A percentile compares a stretch with the other conserved stretches of the same genome.
phyloP scores from a whole-genome alignment of 2,113 vertebrate genomes.

The Saimiri boliviensis region DNA sequence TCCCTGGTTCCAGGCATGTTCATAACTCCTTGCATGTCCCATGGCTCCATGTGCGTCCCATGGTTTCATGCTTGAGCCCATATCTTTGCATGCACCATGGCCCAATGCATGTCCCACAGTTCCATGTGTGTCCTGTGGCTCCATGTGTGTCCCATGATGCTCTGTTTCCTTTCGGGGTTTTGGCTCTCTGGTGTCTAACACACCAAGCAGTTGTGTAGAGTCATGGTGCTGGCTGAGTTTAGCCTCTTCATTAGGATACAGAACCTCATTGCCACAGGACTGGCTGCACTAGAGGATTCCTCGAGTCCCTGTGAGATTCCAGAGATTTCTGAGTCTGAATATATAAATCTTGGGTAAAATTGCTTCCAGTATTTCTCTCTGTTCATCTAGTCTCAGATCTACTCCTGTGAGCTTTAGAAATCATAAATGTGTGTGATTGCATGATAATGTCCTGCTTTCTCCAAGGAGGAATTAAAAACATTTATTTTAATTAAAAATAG shows the following conservation, averaged over 20 bases:
- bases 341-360: background rate
- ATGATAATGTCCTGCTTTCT: background rate
- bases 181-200: background rate
- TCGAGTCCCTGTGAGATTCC: background rate
- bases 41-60: background rate
- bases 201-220: no score
- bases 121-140: background rate
- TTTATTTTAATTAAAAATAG: constrained; percentile 17
- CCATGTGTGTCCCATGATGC: accelerated
- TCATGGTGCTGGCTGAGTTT: background rate
- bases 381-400: background rate
- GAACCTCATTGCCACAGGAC: background rate
- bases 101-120: background rate
- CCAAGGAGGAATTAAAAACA: background rate
- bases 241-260: background rate
- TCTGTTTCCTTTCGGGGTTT: background rate
- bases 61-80: no score
- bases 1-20: no score
- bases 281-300: background rate
- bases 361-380: background rate
- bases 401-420: background rate
- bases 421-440: accelerated
- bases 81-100: background rate
- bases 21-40: background rate
- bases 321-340: background rate